Evolutionary conservation across 1,140 invertebrate species (phyloP).

Genomic region (Eumaeus atala): DNA sequence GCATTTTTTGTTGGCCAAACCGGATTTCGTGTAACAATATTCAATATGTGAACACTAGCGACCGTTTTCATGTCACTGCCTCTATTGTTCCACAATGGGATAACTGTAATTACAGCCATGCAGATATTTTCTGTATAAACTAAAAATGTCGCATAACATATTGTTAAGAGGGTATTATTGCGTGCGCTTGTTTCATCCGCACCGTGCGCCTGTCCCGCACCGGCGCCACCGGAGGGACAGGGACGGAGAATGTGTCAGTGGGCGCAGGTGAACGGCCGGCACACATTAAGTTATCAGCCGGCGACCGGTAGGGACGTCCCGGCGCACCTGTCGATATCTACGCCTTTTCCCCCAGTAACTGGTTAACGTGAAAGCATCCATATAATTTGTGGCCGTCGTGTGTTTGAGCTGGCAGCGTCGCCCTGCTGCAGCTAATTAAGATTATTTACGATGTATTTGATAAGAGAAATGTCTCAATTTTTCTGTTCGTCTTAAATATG

Average conservation of each 20-base stretch:
- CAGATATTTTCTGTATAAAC: conserved; percentile 46
- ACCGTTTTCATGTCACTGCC: conserved; percentile 31
- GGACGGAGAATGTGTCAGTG: conserved; percentile 51
- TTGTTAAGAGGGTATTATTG: conserved; percentile 45
- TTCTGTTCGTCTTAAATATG: no score
- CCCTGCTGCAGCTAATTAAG: no score
- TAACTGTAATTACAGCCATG: conserved; percentile 43
- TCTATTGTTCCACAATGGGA: conserved; percentile 44
- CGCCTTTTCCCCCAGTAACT: conserved; percentile 28
- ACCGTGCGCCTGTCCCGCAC: conserved; percentile 28
- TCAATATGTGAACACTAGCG: conserved; percentile 29
- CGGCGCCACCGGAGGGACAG: conserved; percentile 28
- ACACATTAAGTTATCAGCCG: conserved; percentile 66
- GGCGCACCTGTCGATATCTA: conserved; percentile 49
- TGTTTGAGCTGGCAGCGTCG: conserved; percentile 3
- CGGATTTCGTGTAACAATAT: conserved; percentile 30
- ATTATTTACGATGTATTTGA: no score
- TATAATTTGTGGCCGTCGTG: conserved; percentile 26
- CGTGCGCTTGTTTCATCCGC: conserved; percentile 38
- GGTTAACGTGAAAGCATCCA: conserved; percentile 30
- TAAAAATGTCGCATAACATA: conserved; percentile 49
- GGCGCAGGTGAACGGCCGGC: conserved; percentile 66
- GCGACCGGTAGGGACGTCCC: conserved; percentile 55
- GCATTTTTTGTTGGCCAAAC: neutral
- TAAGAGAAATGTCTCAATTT: no score